These are phyloP conservation scores for Piliocolobus tephrosceles DNA, from an alignment of 2,113 vertebrate species.

Conservation along the genomic window DNA sequence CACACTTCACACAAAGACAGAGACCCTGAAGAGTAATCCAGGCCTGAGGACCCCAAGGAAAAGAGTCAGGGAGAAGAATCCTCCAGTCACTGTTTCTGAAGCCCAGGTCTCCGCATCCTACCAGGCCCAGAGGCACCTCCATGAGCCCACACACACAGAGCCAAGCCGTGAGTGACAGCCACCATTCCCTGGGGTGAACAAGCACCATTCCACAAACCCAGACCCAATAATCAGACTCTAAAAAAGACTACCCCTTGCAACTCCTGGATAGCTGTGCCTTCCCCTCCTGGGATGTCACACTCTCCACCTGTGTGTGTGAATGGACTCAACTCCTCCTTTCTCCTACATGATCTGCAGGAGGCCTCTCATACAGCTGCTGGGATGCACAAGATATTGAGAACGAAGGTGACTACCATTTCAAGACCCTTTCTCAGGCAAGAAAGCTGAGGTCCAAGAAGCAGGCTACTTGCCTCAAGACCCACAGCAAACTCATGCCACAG, in stretches of 20 bases:
- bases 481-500: background rate
- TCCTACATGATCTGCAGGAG: background rate
- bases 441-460: background rate
- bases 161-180: background rate
- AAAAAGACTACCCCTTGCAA: background rate
- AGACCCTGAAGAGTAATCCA: background rate
- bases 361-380: background rate
- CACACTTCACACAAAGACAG: background rate
- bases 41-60: background rate
- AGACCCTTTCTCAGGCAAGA: background rate
- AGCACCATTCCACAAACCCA: background rate
- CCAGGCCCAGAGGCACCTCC: background rate
- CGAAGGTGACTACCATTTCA: background rate
- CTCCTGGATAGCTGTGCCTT: fast-evolving
- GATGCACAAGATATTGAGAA: background rate
- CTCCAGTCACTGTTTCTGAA: background rate
- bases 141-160: background rate
- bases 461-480: background rate
- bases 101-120: background rate
- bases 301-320: background rate
- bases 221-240: background rate
- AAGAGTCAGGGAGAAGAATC: background rate
- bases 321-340: background rate
- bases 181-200: fast-evolving
- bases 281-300: background rate